Base-by-base conservation (phyloP, 2,113 vertebrate species). In the Collichthys lucidus region DNA sequence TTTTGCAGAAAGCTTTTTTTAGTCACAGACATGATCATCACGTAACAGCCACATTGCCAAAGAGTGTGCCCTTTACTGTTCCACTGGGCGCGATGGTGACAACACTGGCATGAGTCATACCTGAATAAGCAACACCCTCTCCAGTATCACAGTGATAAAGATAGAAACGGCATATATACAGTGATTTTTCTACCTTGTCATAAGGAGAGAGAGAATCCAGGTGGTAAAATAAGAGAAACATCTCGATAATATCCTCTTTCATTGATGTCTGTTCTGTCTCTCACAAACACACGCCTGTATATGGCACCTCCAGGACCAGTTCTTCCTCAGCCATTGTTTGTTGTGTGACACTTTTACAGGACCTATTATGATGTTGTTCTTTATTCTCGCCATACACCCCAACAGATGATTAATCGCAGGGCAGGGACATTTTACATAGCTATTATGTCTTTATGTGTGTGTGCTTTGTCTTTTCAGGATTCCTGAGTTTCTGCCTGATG, bases 31-130 rank as follows among this genome's bases (percentile, higher is more conserved):
- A 64, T 57, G 35, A 74, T 81, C 47, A 47, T 68, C 61, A 57
- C 22, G 20, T 40, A 73, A 68, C 47, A 78, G 65, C 68, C 55
- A 49, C 50, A 46, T 1, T 17, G 17, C 20, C 3, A 22, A 61
- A 62, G n/a, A 59, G 17, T 16, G 50, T 16, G 35, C 12, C 4
- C 44, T 80, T 86, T 44, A 74, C n/a, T 67, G 63, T 57, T 74
- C 79, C 68, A 31, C 56, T 29, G 75, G 64, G 70, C 55, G 66
- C 40, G 79, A 55, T 69, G 59, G 78, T 11, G 52, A 82, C 53
- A 84, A 79, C 79, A 72, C 57, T 44, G 78, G 19, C 55, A 76
- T 81, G 77, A 82, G 61, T 86, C 84, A 85, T 14, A 83, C 67
- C 73, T 79, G 66, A 67, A 57, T 16, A 50, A 79, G 66, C 17